phyloP scores from a whole-genome alignment of 92 coral and sea anemone species.

The Phenganax marumi region DNA sequence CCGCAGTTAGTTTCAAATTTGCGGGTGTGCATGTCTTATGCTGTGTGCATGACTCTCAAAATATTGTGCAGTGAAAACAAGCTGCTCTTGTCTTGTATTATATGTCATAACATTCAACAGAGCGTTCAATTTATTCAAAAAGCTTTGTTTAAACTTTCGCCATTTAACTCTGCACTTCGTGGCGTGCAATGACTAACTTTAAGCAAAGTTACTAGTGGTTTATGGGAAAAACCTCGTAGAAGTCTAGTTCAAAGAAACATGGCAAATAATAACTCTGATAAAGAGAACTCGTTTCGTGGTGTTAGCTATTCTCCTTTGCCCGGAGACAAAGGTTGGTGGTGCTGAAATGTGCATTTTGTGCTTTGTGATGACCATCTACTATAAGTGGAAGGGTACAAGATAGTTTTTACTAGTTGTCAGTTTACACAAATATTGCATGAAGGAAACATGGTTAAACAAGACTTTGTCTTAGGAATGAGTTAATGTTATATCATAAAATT shows the following conservation, averaged over 20 bases:
- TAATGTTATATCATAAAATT: too few relatives aligned
- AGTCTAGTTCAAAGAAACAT: not conserved
- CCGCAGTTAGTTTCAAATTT: too few relatives aligned
- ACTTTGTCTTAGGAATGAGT: too few relatives aligned
- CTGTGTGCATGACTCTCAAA: not conserved
- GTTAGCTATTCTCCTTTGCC: not conserved
- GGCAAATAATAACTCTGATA: not conserved
- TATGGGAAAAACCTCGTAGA: not conserved
- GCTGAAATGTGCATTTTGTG: not conserved
- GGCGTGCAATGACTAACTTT: too few relatives aligned
- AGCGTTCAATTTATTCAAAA: slow-evolving; percentile 12
- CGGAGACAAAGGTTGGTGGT: not conserved
- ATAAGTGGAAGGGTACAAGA: not conserved
- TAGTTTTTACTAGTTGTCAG: too few relatives aligned
- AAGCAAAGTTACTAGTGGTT: too few relatives aligned
- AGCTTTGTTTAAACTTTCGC: not conserved
- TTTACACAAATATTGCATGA: too few relatives aligned
- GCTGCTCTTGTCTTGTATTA: too few relatives aligned
- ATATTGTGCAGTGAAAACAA: not conserved
- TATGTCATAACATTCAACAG: not conserved
- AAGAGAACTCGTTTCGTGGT: not conserved
- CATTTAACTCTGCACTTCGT: not conserved
- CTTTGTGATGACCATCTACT: not conserved
- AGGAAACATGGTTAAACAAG: too few relatives aligned
- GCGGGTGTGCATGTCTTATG: not conserved